These are phyloP conservation scores for Tachyglossus aculeatus DNA, from an alignment of 2,797 vertebrate species.

Conservation along the genomic window DNA sequence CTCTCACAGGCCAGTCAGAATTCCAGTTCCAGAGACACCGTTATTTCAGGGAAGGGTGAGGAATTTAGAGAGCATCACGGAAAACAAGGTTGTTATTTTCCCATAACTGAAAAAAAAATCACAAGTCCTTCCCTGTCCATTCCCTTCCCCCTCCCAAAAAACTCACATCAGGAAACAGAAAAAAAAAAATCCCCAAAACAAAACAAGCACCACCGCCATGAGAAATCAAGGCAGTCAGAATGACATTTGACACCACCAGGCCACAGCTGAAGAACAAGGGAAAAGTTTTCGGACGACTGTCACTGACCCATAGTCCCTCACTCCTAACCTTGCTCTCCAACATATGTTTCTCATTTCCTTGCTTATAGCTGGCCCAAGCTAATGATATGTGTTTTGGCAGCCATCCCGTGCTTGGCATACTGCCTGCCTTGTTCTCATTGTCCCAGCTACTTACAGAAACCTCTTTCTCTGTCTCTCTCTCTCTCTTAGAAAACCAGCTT, in stretches of 20 bases:
- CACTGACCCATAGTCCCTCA: conserved; percentile 80
- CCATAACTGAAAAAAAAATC: conserved; percentile 84
- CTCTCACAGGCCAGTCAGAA: conserved; percentile 49
- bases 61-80: conserved; percentile 86
- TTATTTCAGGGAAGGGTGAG: conserved; percentile 84
- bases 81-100: conserved; percentile 92
- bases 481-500: conserved; percentile 73
- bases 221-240: conserved; percentile 75
- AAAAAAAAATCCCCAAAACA: conserved; percentile 51
- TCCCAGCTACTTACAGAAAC: conserved; percentile 82
- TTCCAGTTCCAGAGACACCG: conserved; percentile 62
- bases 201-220: conserved; percentile 70
- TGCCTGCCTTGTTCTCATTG: conserved; percentile 84
- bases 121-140: conserved; percentile 56
- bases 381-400: conserved; percentile 81
- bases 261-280: conserved; percentile 80
- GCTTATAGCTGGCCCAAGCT: conserved; percentile 81
- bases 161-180: conserved; percentile 64
- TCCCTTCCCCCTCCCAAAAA: conserved; percentile 59
- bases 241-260: conserved; percentile 81
- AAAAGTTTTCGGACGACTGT: conserved; percentile 77
- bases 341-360: conserved; percentile 85
- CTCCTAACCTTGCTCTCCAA: conserved; percentile 79
- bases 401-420: conserved; percentile 77
- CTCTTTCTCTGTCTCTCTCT: conserved; percentile 73